A percentile compares a stretch with the other conserved stretches of the same genome.
Conservation (phyloP, 23 tunicate species). For the Aplidium turbinatum region DNA sequence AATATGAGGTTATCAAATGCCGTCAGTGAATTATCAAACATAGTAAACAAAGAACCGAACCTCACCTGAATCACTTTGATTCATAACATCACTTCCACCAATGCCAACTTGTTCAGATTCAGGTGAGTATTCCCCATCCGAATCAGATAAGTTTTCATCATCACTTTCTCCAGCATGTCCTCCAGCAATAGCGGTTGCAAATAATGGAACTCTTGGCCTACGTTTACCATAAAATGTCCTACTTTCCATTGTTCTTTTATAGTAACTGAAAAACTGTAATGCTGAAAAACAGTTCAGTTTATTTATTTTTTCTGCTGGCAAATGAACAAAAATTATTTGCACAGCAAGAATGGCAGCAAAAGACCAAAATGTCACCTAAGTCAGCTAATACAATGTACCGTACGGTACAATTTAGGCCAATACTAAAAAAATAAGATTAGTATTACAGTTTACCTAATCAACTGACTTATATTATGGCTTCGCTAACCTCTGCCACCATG, state of each 20-base stretch:
- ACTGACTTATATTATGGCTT: no score
- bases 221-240: conserved; percentile 11
- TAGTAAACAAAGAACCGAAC: no score
- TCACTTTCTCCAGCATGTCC: conserved; percentile 8
- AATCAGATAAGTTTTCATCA: conserved; percentile 12
- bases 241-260: conserved; percentile 6
- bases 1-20: neutral
- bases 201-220: conserved; percentile 13
- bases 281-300: neutral
- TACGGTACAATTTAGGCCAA: no score
- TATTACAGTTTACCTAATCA: no score
- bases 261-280: neutral
- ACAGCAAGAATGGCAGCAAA: no score
- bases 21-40: no score
- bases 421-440: no score
- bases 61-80: neutral
- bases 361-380: no score
- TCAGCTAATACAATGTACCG: no score
- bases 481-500: no score
- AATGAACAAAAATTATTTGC: no score
- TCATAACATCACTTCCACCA: neutral
- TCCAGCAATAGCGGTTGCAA: conserved; percentile 5
- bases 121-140: neutral
- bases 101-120: neutral
- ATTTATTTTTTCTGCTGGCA: no score